Conservation (phyloP, 64 coral and sea anemone genomes). For the Porites lutea region DNA sequence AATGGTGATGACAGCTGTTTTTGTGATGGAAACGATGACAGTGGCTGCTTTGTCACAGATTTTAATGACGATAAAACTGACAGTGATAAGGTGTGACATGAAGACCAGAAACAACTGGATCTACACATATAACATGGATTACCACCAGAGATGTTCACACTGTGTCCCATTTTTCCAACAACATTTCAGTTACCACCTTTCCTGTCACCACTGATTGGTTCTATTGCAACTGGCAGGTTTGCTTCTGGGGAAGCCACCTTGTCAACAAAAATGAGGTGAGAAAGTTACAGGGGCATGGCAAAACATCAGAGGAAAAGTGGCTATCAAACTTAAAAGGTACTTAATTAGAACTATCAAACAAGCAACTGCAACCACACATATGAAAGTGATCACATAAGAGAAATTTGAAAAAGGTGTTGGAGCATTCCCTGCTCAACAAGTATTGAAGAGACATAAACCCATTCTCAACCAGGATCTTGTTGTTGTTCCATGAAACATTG, state of each 20-base stretch:
- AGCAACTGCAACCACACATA: neutral
- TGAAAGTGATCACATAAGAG: slow-evolving; percentile 46
- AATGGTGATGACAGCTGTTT: neutral
- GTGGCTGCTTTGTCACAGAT: slow-evolving; percentile 1
- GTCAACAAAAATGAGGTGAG: slow-evolving; percentile 19
- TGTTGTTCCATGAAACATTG: slow-evolving; percentile 37
- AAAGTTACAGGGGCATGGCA: slow-evolving; percentile 1
- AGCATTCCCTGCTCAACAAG: neutral
- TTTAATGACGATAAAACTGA: neutral
- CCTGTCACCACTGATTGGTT: slow-evolving; percentile 37
- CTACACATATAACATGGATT: slow-evolving; percentile 12
- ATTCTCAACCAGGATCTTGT: slow-evolving; percentile 35
- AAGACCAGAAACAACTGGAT: neutral
- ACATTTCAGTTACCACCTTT: slow-evolving; percentile 9
- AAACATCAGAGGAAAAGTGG: slow-evolving; percentile 37
- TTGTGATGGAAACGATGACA: neutral
- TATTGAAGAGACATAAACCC: neutral
- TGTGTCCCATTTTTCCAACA: slow-evolving; percentile 17
- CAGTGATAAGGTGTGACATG: neutral
- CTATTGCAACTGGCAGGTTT: slow-evolving; percentile 43
- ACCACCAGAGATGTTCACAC: neutral
- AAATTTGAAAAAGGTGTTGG: slow-evolving; percentile 44
- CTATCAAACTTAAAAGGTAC: slow-evolving; percentile 45
- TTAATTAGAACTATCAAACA: slow-evolving; percentile 22
- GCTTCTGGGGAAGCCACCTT: slow-evolving; percentile 19